Percentiles rank a stretch among this genome's conserved stretches.
These are phyloP conservation scores for Lobophora halterata DNA, from an alignment of 2,888 invertebrate genomes.

Conservation along the genomic window DNA sequence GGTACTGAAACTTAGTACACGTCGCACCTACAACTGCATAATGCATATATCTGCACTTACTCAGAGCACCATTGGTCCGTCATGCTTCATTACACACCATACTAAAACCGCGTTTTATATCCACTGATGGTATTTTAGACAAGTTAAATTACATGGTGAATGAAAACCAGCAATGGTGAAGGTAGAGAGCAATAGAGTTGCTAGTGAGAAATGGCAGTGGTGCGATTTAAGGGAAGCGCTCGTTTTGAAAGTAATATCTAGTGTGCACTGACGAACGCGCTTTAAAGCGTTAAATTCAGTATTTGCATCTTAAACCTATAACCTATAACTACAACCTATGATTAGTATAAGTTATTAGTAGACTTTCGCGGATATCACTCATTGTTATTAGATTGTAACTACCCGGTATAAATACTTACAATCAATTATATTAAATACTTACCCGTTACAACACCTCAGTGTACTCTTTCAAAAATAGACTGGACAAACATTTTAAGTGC, in stretches of 20 bases:
- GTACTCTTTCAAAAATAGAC: no score
- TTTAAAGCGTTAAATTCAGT: no score
- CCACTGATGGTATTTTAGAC: slow-evolving; percentile 11
- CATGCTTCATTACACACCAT: slow-evolving; percentile 30
- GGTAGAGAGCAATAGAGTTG: not conserved
- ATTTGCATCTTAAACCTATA: no score
- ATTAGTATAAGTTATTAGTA: no score
- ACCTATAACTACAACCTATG: no score
- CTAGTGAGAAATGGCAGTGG: slow-evolving; percentile 1
- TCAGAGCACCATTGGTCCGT: slow-evolving; percentile 19
- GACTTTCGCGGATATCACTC: no score
- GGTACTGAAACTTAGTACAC: slow-evolving; percentile 29
- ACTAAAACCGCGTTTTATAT: not conserved
- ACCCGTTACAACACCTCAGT: no score
- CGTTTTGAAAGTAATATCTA: slow-evolving; percentile 51
- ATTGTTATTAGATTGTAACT: no score
- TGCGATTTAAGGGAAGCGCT: slow-evolving; percentile 20
- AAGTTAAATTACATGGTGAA: not conserved
- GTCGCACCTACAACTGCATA: slow-evolving; percentile 27
- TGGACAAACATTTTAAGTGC: no score
- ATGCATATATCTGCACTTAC: slow-evolving; percentile 31
- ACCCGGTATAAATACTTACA: no score
- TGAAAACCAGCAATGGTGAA: slow-evolving; percentile 9
- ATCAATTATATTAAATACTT: no score
- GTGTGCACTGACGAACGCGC: slow-evolving; percentile 70